Base-by-base conservation (phyloP, 2,797 vertebrate genomes). In the Xyrichtys novacula region DNA sequence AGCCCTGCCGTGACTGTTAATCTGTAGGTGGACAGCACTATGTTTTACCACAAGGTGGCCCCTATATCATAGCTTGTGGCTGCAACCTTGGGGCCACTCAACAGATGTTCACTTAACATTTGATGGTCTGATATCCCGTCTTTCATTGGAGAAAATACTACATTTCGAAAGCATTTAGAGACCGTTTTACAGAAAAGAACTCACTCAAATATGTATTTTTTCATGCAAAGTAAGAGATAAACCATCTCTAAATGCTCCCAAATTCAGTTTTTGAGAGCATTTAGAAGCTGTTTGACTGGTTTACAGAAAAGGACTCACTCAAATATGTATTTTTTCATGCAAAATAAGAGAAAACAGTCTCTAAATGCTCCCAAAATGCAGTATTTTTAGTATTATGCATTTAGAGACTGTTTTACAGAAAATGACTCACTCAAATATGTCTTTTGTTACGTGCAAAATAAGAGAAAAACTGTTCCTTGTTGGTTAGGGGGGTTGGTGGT, bases 1-100 rank as follows among this genome's bases (percentile, higher is more conserved):
- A 88, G 79, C 63, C 54, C 64, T 91, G 74, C 28, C 82, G 79
- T 90, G 88, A 88, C 81, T 81, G 85, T 55, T 90, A 89, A 92
- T 87, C 90, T 90, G 66, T 28, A 55, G 74, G 36, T 55, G 54
- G 57, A 70, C 68, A 64, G 34, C 64, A 12, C 69, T 62, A 7
- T 60, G 31, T 84, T 90, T 81, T 72, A 55, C 91, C 89, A 91
- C 88, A 87, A 85, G 89, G 85, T 83, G 87, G 85, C 86, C 76
- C 80, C 80, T 80, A 65, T 12, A 68, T 64, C 58, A 71, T n/a
- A 74, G 25, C 15, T 40, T 66, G 49, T 49, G 59, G 74, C 49
- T 70, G 63, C 22, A 17, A 31, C n/a, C 20, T 19, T 42, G 11
- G 43, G 29, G 16, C 36, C 44, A 44, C 25, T 64, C 20, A 49